Evolutionary conservation across 2,888 invertebrate genomes (phyloP), one percentile per base, ranked within the genome.

Genomic region (Melieria omissa): DNA sequence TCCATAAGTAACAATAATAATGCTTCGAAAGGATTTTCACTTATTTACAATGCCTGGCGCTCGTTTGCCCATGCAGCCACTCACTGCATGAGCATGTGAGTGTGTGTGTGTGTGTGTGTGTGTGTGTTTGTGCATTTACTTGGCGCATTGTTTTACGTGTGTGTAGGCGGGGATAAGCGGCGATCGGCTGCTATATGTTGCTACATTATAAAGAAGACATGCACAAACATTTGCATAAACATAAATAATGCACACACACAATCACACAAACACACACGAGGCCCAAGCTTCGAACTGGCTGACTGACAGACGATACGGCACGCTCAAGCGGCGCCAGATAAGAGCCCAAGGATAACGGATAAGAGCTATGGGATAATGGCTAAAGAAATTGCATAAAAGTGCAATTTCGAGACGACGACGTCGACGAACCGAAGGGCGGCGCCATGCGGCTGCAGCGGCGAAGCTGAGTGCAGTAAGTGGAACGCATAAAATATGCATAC

Each of bases 61-160:
- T 52, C 9, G 52, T 52, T 52, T 49, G 2, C 29, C 29, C 57
- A 12, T 57, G 57, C 57, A 62, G 10, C 44, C 62, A 16, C 62
- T 45, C 62, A 62, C 62, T 29, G n/a, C 62, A 44, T 46, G 42
- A 9, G 2, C 63, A 64, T 29, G 41, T 42, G 8, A 9, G 41
- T 6, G 52, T 49, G 45, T 44, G 44, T 4, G 12, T 44, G 44
- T 61, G 41, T 10, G 14, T 42, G 12, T 9, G 10, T 42, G 42
- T 10, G 5, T 61, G 41, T 1, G 16, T 14, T n/a, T 52, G 9
- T 14, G 14, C n/a, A 52, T 52, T 52, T 14, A 52, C 52, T 29
- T 29, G 52, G 12, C 72, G 72, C 70, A 72, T 75, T 75, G 70
- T 75, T 75, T 74, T 75, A 68, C 72, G 73, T 75, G 72, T 72